These are phyloP conservation scores for Leptura quadrifasciata DNA, from an alignment of 2,888 invertebrate species.

Conservation along the genomic window DNA sequence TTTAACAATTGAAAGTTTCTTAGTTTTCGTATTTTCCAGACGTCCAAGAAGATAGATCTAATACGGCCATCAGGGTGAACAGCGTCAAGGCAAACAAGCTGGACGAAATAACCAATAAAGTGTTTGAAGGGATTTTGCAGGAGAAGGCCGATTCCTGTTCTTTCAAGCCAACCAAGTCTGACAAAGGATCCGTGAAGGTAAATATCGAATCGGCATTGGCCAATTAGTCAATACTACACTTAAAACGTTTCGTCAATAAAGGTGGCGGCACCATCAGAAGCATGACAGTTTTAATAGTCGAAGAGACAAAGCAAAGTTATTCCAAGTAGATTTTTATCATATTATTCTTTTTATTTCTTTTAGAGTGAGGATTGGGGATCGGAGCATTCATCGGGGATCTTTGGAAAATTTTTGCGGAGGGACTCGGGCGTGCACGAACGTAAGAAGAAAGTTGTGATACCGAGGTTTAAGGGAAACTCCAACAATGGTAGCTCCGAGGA, in stretches of 20 bases:
- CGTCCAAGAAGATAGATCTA: conserved; percentile 41
- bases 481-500: conserved; percentile 57
- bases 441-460: conserved; percentile 66
- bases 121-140: conserved; percentile 84
- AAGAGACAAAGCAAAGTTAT: not conserved
- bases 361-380: conserved; percentile 85
- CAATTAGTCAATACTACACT: not conserved
- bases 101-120: conserved; percentile 86
- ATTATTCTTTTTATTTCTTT: conserved; percentile 38
- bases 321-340: conserved; percentile 11
- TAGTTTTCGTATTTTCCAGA: conserved; percentile 38
- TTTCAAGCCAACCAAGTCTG: conserved; percentile 69
- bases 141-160: conserved; percentile 76
- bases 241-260: no score
- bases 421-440: conserved; percentile 76
- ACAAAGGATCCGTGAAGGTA: conserved; percentile 78
- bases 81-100: conserved; percentile 70
- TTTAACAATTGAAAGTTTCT: not conserved
- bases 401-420: conserved; percentile 80
- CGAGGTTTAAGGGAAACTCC: conserved; percentile 62
- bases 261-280: no score
- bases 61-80: conserved; percentile 56
- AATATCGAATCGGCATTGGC: conserved; percentile 31
- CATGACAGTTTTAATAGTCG: not conserved
- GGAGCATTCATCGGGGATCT: conserved; percentile 82